Evolutionary conservation across 64 coral and sea anemone species (phyloP), one percentile per base, ranked within the genome.

Genomic region (Montipora sp.): DNA sequence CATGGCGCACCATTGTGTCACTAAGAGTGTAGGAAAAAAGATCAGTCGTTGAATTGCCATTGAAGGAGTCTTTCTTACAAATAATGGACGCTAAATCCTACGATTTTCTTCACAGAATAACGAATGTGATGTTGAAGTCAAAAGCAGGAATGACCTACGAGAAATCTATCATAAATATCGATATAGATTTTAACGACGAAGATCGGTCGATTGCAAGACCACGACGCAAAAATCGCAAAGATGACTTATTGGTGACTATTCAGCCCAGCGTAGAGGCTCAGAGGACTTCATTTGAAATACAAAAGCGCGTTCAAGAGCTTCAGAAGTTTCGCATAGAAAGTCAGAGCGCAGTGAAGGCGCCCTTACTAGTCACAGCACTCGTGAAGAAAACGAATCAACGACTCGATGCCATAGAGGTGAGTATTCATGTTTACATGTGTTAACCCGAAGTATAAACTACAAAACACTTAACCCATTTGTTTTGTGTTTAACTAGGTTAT

Each of bases 151-250:
- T 98, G 96, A 87, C 96, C 43, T 98, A 95, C 80, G 93, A 98
- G 1, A 98, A 98, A 75, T 95, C 96, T 2, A 59, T 98, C 46
- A 98, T 98, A 18, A 87, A 95, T 73, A 98, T 98, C 24, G 85
- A 98, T 63, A 95, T 98, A 63, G 95, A 88, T 87, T 98, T 98
- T 79, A 93, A 98, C 46, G 95, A 95, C 59, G 93, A 98, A 46
- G 68, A 91, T 5, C 44, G 57, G 7, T 75, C 75, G 18, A 80
- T 87, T 72, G 6, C 69, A 3, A 60, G 63, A 14, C 92, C 61
- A 24, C 89, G 22, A 0, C 60, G 91, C 19, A 97, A 94, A 87
- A 65, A 85, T 71, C 87, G 83, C 58, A 94, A 94, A 75, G 89
- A 92, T 55, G 89, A 89, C 60, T 16, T 63, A 43, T 91, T 97